Conservation (phyloP, 1,140 invertebrate genomes). For the Neoseiulus cucumeris region DNA sequence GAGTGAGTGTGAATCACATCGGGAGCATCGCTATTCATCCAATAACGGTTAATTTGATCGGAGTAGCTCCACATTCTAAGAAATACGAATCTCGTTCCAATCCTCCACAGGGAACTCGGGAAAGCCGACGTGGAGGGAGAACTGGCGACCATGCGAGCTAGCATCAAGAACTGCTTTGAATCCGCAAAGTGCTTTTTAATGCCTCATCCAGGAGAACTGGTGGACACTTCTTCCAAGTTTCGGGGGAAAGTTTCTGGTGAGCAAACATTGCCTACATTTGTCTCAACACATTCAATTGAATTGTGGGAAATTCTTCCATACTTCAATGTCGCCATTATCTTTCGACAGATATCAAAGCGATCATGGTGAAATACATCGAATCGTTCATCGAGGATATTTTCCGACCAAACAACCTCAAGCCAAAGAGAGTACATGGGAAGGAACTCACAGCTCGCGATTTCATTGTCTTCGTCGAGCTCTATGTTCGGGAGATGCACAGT, state of each 20-base stretch:
- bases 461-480: neutral
- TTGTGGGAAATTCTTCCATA: neutral
- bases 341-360: neutral
- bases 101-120: neutral
- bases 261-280: neutral
- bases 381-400: neutral
- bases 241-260: neutral
- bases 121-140: neutral
- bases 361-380: neutral
- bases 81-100: neutral
- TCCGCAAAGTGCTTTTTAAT: neutral
- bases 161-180: neutral
- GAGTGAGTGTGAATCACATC: neutral
- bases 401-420: neutral
- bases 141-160: neutral
- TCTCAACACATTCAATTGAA: neutral
- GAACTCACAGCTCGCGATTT: neutral
- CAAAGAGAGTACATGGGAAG: neutral
- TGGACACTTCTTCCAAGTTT: neutral
- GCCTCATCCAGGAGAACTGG: neutral
- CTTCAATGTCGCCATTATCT: no score
- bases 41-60: neutral
- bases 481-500: neutral
- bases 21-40: neutral
- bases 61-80: neutral